These are phyloP conservation scores for Drosophila rubida DNA, from an alignment of 2,888 invertebrate genomes.

Conservation along the genomic window DNA sequence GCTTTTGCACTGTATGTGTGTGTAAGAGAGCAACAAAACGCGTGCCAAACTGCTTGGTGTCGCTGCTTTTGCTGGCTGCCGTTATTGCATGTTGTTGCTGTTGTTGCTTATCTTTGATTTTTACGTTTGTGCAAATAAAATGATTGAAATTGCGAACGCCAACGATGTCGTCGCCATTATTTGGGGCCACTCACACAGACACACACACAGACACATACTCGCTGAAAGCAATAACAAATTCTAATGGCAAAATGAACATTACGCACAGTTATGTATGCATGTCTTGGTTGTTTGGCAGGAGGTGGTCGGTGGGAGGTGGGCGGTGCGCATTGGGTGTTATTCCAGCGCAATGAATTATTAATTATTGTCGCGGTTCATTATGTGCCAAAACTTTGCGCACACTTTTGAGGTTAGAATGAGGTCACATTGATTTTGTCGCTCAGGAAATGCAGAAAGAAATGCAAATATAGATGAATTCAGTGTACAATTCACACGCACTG, in stretches of 20 bases:
- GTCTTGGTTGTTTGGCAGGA: background rate
- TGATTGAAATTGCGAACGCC: conserved; percentile 29
- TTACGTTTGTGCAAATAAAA: conserved; percentile 33
- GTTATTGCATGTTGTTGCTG: conserved; percentile 10
- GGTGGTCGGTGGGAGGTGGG: background rate
- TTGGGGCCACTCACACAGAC: conserved; percentile 3
- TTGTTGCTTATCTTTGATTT: conserved; percentile 33
- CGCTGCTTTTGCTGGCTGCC: background rate
- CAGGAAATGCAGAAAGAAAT: background rate
- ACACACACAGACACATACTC: background rate
- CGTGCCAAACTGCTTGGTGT: conserved; percentile 22
- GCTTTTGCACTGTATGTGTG: background rate
- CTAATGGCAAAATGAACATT: conserved; percentile 15
- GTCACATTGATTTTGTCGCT: conserved; percentile 16
- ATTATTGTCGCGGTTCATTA: conserved; percentile 17
- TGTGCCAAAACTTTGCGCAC: conserved; percentile 1
- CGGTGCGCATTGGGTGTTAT: background rate
- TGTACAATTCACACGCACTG: background rate
- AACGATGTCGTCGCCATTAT: conserved; percentile 25
- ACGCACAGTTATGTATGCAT: background rate
- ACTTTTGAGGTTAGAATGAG: conserved; percentile 19
- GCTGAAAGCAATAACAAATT: conserved; percentile 10
- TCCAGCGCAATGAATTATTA: conserved; percentile 20
- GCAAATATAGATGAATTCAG: background rate
- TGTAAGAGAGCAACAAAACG: conserved; percentile 8